phyloP scores from a whole-genome alignment of 2,113 vertebrate genomes.

The Trematomus loennbergii region DNA sequence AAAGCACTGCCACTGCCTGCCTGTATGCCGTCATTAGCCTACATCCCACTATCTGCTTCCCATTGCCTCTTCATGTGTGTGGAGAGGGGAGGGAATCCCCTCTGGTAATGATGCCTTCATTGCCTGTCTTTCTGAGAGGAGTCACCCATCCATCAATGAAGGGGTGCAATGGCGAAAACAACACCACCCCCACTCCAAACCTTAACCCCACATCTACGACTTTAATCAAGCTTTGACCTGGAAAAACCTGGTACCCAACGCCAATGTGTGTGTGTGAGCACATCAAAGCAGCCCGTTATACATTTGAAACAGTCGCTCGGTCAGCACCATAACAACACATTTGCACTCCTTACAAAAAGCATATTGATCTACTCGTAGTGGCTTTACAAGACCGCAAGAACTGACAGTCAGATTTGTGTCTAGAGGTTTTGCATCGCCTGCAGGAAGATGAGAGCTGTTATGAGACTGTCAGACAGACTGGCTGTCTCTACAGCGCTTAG shows the following conservation, averaged over 20 bases:
- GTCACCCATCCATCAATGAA: slow-evolving; percentile 71
- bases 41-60: slow-evolving; percentile 56
- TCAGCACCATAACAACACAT: slow-evolving; percentile 38
- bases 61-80: slow-evolving; percentile 34
- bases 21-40: slow-evolving; percentile 61
- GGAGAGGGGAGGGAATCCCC: slow-evolving; percentile 71
- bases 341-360: neutral
- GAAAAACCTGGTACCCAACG: neutral
- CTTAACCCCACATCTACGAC: slow-evolving; percentile 15
- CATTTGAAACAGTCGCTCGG: slow-evolving; percentile 24
- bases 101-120: slow-evolving; percentile 73
- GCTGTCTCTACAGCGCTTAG: slow-evolving; percentile 62
- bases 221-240: slow-evolving; percentile 2
- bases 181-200: neutral
- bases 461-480: slow-evolving; percentile 73
- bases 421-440: slow-evolving; percentile 48
- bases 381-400: slow-evolving; percentile 27
- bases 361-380: slow-evolving; percentile 37
- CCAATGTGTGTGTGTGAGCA: slow-evolving; percentile 17
- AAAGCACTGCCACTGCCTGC: slow-evolving; percentile 68
- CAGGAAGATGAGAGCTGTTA: slow-evolving; percentile 53
- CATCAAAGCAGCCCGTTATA: slow-evolving; percentile 28
- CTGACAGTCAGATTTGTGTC: slow-evolving; percentile 46
- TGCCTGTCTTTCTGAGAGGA: slow-evolving; percentile 50
- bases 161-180: slow-evolving; percentile 27